Percentiles rank a stretch among this genome's conserved stretches.
Evolutionary conservation across 1,140 invertebrate species (phyloP).

Genomic region (Pseudoatta argentina): DNA sequence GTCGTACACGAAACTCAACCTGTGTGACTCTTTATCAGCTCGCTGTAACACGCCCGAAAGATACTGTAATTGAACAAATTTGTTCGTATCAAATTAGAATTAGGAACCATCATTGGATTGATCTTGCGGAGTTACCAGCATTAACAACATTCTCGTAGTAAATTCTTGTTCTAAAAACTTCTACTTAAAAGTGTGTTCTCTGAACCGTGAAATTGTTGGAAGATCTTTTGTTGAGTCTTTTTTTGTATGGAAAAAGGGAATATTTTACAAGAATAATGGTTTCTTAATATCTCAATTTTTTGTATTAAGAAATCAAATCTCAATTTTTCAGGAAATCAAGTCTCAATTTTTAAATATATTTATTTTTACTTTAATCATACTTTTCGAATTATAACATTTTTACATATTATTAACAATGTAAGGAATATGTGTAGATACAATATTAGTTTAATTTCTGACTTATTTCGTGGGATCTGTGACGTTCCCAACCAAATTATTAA

Average conservation of each 20-base stretch:
- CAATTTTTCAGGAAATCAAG: too few relatives aligned
- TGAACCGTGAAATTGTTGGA: neutral
- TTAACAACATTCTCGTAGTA: neutral
- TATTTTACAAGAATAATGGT: neutral
- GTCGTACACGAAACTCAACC: slow-evolving; percentile 22
- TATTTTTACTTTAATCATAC: neutral
- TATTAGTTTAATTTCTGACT: neutral
- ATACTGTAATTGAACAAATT: slow-evolving; percentile 31
- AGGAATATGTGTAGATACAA: neutral
- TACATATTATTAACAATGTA: neutral
- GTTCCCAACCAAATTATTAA: neutral
- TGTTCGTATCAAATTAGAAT: slow-evolving; percentile 10
- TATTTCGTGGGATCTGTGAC: neutral
- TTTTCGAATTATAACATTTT: neutral
- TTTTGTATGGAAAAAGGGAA: neutral
- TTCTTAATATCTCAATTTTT: neutral
- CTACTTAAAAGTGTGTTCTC: slow-evolving; percentile 8
- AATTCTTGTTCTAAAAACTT: neutral
- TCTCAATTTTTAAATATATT: too few relatives aligned
- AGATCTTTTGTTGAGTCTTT: neutral
- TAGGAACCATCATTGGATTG: neutral
- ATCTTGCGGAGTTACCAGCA: neutral
- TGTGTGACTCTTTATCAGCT: neutral
- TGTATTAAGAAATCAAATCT: too few relatives aligned
- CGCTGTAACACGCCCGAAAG: neutral